Percentiles rank a stretch among this genome's conserved stretches.
These are phyloP conservation scores for Meandrusa payeni DNA, from an alignment of 2,888 invertebrate genomes.

Conservation along the genomic window DNA sequence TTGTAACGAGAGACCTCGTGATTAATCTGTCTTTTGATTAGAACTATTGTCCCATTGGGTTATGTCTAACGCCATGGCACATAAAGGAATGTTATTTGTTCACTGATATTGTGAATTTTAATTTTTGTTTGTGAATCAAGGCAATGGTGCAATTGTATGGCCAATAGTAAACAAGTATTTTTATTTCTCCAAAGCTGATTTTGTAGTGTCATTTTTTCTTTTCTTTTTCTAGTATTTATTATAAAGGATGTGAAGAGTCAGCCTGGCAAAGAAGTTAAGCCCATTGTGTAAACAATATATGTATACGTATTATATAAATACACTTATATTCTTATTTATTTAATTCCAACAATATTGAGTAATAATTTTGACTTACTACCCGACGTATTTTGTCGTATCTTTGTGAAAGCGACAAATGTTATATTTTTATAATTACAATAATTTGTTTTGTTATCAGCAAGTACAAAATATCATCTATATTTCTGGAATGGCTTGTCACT, in stretches of 20 bases:
- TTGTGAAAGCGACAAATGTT: conserved; percentile 55
- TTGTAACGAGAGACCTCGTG: no score
- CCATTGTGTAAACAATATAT: conserved; percentile 24
- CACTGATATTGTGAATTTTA: conserved; percentile 27
- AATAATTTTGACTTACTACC: conserved; percentile 52
- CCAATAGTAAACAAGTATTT: conserved; percentile 22
- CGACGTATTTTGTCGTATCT: conserved; percentile 61
- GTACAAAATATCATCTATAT: conserved; percentile 43
- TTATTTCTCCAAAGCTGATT: conserved; percentile 17
- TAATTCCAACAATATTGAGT: conserved; percentile 67
- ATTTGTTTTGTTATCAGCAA: conserved; percentile 41
- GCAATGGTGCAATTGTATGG: conserved; percentile 54
- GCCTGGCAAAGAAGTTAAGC: conserved; percentile 1
- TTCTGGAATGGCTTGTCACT: conserved; percentile 53
- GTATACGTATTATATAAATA: conserved; percentile 38
- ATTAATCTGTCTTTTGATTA: conserved; percentile 7
- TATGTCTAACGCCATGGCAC: not conserved
- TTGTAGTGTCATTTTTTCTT: conserved; percentile 14
- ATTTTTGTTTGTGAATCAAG: conserved; percentile 52
- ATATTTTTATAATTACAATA: conserved; percentile 72
- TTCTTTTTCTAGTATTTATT: conserved; percentile 23
- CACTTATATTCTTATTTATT: conserved; percentile 52
- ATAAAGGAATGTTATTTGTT: conserved; percentile 15
- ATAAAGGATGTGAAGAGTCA: conserved; percentile 4
- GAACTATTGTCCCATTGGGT: conserved; percentile 8